These are phyloP conservation scores for Eubucco bourcierii DNA, from an alignment of 2,113 vertebrate genomes.

Conservation along the genomic window DNA sequence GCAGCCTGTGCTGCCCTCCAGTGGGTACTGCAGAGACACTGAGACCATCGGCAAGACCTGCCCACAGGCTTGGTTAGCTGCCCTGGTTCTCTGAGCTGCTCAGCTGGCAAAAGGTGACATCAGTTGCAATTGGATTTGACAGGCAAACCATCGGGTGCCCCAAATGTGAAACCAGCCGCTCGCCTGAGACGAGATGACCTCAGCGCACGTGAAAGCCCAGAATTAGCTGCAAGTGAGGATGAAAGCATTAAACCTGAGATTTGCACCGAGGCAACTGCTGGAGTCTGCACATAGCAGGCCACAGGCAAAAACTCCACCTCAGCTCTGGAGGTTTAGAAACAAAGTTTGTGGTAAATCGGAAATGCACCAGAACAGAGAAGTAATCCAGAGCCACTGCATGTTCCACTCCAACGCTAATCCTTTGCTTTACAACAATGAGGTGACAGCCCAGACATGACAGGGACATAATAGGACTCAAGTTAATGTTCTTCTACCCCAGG, in stretches of 20 bases:
- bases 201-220: neutral
- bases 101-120: neutral
- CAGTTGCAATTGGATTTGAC: neutral
- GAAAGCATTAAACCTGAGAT: neutral
- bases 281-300: neutral
- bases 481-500: slow-evolving; percentile 13
- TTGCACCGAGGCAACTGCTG: neutral
- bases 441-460: neutral
- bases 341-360: neutral
- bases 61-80: neutral
- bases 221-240: neutral
- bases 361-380: neutral
- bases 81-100: neutral
- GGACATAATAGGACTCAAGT: slow-evolving; percentile 5
- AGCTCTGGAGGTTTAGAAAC: neutral
- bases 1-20: slow-evolving; percentile 63
- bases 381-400: neutral
- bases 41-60: neutral
- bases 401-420: neutral
- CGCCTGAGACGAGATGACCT: neutral
- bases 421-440: neutral
- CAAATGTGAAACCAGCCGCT: neutral
- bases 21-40: slow-evolving; percentile 4
- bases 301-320: neutral
- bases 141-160: neutral